A percentile compares a stretch with the other conserved stretches of the same genome.
Evolutionary conservation across 2,888 invertebrate species (phyloP).

Genomic region (Chrysina gloriosa): DNA sequence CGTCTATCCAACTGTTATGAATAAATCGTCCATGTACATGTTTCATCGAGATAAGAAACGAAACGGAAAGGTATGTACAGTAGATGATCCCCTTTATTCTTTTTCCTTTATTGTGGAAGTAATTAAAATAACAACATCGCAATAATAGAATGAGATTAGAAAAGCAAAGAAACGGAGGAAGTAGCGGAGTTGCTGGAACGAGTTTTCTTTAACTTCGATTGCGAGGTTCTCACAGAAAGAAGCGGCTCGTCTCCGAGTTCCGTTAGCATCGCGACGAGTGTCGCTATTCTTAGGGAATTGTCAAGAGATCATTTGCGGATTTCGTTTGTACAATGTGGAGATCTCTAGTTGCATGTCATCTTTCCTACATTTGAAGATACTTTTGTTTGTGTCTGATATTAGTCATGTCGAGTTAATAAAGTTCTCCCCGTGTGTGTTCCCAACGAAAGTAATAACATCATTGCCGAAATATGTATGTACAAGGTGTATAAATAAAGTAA

Average conservation of each 20-base stretch:
- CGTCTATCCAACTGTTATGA: neutral
- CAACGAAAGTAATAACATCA: no score
- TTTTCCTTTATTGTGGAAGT: neutral
- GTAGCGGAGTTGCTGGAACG: neutral
- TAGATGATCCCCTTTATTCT: no score
- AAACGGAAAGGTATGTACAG: neutral
- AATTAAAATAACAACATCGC: conserved; percentile 2
- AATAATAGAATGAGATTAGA: neutral
- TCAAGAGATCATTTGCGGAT: no score
- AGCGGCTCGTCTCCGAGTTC: neutral
- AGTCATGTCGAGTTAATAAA: no score
- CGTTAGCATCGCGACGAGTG: neutral
- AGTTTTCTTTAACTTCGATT: conserved; percentile 10
- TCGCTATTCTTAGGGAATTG: neutral
- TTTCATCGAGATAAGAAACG: neutral
- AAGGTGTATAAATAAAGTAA: no score
- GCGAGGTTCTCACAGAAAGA: conserved; percentile 1
- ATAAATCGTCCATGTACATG: no score
- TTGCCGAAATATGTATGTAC: no score
- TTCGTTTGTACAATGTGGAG: no score
- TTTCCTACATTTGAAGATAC: no score
- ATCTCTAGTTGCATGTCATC: no score
- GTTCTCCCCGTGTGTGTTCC: no score
- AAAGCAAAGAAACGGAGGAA: conserved; percentile 2
- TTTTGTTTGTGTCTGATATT: no score